Evolutionary conservation across 1,140 invertebrate genomes (phyloP).

Genomic region (Drosophila kanapiae): DNA sequence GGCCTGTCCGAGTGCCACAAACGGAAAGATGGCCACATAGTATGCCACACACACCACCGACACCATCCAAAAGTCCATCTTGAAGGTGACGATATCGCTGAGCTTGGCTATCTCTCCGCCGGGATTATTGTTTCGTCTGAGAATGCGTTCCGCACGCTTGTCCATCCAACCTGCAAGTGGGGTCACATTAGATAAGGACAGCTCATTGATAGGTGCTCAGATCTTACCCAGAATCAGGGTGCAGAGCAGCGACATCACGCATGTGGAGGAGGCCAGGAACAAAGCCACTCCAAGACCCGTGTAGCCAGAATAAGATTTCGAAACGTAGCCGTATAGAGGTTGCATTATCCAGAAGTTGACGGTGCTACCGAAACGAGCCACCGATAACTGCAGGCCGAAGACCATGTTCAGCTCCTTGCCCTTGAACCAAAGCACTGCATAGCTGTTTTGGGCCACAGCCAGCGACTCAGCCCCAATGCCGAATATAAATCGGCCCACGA

Average conservation of each 20-base stretch:
- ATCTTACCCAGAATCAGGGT: constrained; percentile 89
- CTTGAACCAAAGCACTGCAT: constrained; percentile 99
- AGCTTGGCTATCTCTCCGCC: constrained; percentile 91
- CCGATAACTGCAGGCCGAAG: constrained; percentile 96
- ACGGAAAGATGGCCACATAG: constrained; percentile 98
- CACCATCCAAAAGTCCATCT: constrained; percentile 94
- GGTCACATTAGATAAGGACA: background rate
- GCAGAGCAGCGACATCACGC: constrained; percentile 93
- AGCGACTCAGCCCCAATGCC: constrained; percentile 98
- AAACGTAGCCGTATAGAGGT: constrained; percentile 92
- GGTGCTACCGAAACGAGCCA: constrained; percentile 96
- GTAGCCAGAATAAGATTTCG: constrained; percentile 89
- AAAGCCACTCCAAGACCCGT: constrained; percentile 92
- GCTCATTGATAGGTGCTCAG: background rate
- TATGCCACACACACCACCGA: constrained; percentile 96
- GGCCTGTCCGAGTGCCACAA: constrained; percentile 97
- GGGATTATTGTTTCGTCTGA: constrained; percentile 88
- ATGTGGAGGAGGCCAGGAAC: constrained; percentile 92
- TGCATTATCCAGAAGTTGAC: constrained; percentile 98
- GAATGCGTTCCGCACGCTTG: constrained; percentile 92
- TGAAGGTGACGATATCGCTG: constrained; percentile 94
- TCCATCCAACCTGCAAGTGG: constrained; percentile 90
- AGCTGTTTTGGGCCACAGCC: constrained; percentile 98
- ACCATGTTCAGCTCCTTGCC: constrained; percentile 99
- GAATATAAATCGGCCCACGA: constrained; percentile 97